Evolutionary conservation across 2,797 vertebrate genomes (phyloP).

Genomic region (Pogoniulus pusillus): DNA sequence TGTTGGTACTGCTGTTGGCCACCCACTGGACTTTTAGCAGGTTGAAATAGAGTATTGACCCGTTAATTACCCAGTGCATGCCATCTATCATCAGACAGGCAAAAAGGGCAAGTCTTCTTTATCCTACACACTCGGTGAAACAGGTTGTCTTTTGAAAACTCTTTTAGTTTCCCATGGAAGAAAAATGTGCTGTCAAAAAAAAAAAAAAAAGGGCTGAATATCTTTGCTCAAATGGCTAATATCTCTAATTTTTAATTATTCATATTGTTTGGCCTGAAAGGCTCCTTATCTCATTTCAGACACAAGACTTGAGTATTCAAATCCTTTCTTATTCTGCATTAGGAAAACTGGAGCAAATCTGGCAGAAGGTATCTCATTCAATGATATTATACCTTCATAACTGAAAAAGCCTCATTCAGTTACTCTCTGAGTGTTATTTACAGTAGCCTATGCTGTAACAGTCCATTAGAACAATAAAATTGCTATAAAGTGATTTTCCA

Average conservation of each 20-base stretch:
- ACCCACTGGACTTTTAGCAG: neutral
- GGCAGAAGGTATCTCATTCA: neutral
- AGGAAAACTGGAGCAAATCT: neutral
- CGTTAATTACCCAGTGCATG: neutral
- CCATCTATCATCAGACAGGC: neutral
- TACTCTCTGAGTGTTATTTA: neutral
- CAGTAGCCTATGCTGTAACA: neutral
- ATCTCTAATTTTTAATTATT: neutral
- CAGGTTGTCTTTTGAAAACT: neutral
- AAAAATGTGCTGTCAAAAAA: neutral
- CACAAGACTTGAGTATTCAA: neutral
- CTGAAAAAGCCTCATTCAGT: neutral
- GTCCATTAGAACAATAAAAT: neutral
- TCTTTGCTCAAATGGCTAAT: neutral
- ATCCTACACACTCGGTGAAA: neutral
- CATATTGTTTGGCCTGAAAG: neutral
- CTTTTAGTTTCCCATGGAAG: neutral
- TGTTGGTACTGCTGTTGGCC: neutral
- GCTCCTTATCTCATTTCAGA: neutral
- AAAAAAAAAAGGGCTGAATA: neutral
- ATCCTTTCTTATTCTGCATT: neutral
- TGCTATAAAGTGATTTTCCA: neutral
- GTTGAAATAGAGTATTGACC: neutral
- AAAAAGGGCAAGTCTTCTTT: neutral
- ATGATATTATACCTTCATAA: neutral